Evolutionary conservation across 2,888 invertebrate genomes (phyloP).

Genomic region (Drosophila meridionalis): DNA sequence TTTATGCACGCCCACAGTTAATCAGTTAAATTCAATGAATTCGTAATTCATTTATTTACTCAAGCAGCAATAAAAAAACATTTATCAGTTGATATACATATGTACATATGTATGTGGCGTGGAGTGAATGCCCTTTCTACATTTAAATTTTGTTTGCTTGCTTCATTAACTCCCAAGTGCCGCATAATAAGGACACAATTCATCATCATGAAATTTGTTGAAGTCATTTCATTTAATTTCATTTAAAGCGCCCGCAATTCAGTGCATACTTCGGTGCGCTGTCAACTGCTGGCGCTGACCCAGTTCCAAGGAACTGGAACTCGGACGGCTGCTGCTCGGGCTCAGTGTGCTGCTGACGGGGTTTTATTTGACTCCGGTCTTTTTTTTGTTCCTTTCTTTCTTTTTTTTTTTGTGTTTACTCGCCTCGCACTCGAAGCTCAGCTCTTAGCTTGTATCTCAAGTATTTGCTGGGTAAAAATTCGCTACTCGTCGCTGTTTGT

Average conservation of each 20-base stretch:
- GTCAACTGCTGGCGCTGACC: slow-evolving; percentile 57
- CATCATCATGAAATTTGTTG: slow-evolving; percentile 53
- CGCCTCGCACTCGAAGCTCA: slow-evolving; percentile 16
- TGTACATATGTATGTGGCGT: background rate
- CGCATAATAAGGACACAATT: slow-evolving; percentile 50
- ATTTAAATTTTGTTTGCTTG: slow-evolving; percentile 13
- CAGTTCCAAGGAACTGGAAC: slow-evolving; percentile 47
- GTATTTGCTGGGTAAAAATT: slow-evolving; percentile 71
- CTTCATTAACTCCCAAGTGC: slow-evolving; percentile 49
- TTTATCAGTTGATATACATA: background rate
- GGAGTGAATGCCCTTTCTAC: background rate
- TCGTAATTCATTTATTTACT: background rate
- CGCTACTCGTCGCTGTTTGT: slow-evolving; percentile 50
- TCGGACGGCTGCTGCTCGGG: slow-evolving; percentile 15
- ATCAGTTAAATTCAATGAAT: background rate
- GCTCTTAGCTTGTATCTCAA: slow-evolving; percentile 54
- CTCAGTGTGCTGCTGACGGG: slow-evolving; percentile 35
- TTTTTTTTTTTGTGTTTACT: slow-evolving; percentile 18
- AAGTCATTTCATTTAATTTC: slow-evolving; percentile 65
- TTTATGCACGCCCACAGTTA: background rate
- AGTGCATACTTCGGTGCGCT: slow-evolving; percentile 70
- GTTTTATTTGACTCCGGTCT: background rate
- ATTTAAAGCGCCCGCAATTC: slow-evolving; percentile 68
- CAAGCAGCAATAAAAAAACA: background rate
- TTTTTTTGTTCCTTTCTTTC: background rate